phyloP scores from a whole-genome alignment of 2,888 invertebrate genomes.

The Caenorhabditis sp. region DNA sequence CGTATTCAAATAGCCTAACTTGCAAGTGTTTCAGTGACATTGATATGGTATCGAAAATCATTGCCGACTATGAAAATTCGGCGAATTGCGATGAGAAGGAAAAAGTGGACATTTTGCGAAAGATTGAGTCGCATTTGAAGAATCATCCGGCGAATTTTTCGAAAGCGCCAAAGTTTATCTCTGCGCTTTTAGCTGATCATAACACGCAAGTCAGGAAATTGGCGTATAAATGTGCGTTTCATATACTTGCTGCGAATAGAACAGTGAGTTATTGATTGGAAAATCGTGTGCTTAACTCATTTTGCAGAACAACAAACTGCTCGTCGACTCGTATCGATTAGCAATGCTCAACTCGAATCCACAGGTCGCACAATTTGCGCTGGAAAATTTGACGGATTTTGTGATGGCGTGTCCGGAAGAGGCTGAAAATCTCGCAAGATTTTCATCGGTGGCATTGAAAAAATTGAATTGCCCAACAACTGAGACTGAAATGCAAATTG shows the following conservation, averaged over 20 bases:
- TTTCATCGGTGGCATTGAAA: constrained; percentile 16
- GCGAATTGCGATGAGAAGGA: constrained; percentile 13
- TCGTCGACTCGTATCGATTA: constrained; percentile 28
- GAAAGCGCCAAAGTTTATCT: constrained; percentile 24
- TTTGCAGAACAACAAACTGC: constrained; percentile 20
- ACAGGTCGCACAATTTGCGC: constrained; percentile 21
- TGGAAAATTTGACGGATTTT: constrained; percentile 23
- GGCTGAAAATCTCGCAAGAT: constrained; percentile 23
- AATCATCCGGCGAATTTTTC: neutral
- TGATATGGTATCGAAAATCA: constrained; percentile 23
- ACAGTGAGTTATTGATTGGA: constrained; percentile 14
- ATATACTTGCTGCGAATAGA: constrained; percentile 9
- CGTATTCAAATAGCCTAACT: too few relatives aligned
- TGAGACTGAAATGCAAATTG: constrained; percentile 14
- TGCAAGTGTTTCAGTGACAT: constrained; percentile 14
- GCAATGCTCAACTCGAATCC: constrained; percentile 19
- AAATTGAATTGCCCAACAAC: constrained; percentile 17
- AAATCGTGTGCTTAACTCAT: neutral
- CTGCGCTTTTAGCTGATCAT: constrained; percentile 14
- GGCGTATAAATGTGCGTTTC: constrained; percentile 13
- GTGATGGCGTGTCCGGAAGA: constrained; percentile 31
- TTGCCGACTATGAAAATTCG: constrained; percentile 14
- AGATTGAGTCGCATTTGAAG: constrained; percentile 11
- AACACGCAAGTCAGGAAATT: constrained; percentile 13
- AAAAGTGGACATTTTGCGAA: constrained; percentile 19